Base-by-base conservation (phyloP, 2,797 vertebrate genomes). In the Mormyrus proboscirostris region DNA sequence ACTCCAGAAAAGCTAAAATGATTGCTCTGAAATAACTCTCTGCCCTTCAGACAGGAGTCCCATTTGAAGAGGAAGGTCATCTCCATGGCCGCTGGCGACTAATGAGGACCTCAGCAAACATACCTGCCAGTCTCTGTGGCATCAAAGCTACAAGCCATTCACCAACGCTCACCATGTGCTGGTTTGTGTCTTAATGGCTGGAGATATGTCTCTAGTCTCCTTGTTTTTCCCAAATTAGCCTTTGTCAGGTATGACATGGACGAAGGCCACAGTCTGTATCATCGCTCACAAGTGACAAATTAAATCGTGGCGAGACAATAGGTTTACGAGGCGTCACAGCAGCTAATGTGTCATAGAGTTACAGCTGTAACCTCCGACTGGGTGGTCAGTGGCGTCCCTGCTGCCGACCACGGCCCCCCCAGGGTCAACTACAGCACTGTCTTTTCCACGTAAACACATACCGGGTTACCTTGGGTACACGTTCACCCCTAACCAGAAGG, bases 1-100 rank as follows among this genome's bases (percentile, higher is more conserved):
- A 69, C 33, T 79, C 4, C 33, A 38, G 69, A 41, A 33, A 69
- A 69, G 4, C 65, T 91, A 91, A 92, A 88, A 92, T 55, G 90
- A 86, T 89, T 94, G 91, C 93, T 93, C 92, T 91, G 51, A 6
- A 91, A 93, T 91, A 92, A 91, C 92, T 94, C 93, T 93, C 92
- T 50, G 82, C 41, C 47, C 47, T 84, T 22, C 22, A 25, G 47
- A 51, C n/a, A 33, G 22, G n/a, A 85, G 49, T 41, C 12, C 50
- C 33, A 9, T 19, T 38, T 2, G 53, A 53, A 59, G 85, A 55
- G 29, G 29, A n/a, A 87, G 85, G 29, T 55, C 25, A 57, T 44
- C 29, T 57, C 84, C 51, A 55, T 87, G 53, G 33, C 29, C 53
- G 29, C 65, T 4, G 29, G 65, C 12, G 10, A 33, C 65, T 69